Evolutionary conservation across 1,140 invertebrate genomes (phyloP).

Genomic region (Mactra quadrangularis): DNA sequence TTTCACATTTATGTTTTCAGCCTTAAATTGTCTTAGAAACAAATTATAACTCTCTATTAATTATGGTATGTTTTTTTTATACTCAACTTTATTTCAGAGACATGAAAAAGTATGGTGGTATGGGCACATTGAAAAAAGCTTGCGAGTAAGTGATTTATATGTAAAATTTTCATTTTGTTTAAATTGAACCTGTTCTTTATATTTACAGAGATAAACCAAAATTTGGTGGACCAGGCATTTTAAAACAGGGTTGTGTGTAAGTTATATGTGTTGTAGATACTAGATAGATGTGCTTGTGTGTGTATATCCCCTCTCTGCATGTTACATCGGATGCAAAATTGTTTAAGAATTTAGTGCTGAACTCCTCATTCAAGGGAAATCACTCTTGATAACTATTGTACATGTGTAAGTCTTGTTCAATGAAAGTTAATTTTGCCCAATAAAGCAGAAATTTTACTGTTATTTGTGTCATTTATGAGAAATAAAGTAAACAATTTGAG

Average conservation of each 20-base stretch:
- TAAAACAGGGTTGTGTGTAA: constrained; percentile 82
- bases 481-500: no score
- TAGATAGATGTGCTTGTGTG: constrained; percentile 3
- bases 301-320: neutral
- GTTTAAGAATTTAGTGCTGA: no score
- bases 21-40: no score
- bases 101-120: constrained; percentile 82
- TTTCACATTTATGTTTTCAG: no score
- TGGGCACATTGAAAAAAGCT: constrained; percentile 78
- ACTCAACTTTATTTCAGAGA: constrained; percentile 77
- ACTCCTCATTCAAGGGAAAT: no score
- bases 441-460: no score
- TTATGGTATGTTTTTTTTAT: constrained; percentile 59
- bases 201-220: constrained; percentile 81
- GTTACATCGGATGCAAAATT: no score
- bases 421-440: no score
- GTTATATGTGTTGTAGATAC: constrained; percentile 61
- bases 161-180: neutral
- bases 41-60: no score
- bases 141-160: constrained; percentile 78
- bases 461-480: no score
- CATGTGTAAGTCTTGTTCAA: no score
- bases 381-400: no score
- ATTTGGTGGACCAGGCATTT: constrained; percentile 79
- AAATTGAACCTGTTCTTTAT: neutral